Evolutionary conservation across 92 coral and sea anemone species (phyloP), one percentile per base, ranked within the genome.

Genomic region (Ricordea florida): DNA sequence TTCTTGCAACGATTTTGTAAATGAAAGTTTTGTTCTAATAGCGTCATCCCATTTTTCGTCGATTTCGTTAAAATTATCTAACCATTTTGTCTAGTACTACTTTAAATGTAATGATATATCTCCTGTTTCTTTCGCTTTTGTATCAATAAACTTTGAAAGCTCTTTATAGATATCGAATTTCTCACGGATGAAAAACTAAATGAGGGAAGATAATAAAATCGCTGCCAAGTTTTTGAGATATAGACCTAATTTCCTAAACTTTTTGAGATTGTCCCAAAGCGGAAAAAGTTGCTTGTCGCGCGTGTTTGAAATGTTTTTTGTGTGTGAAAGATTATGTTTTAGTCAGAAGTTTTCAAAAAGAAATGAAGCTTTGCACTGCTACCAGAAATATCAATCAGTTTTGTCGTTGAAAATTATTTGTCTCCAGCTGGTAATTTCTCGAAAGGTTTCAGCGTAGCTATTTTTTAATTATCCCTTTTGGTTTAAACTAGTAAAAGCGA

Each of bases 41-140:
- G 77, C 27, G 20, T 28, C 62, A 35, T 41, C 38, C 65, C 17
- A 44, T 17, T 31, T 24, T 45, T 37, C 28, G 34, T 26, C 43
- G 40, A 49, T 29, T 69, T 70, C 42, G 40, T 40, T 32, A 38
- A 38, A 52, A 55, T 70, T 70, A 27, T 70, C 28, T 40, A 38
- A 70, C 66, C 77, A 70, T 70, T 70, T 70, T 70, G 76, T 70
- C 20, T 20, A 31, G 41, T 55, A 20, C 56, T 11, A 51, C 42
- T 70, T 57, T 20, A 53, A 53, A 29, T 27, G 53, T 70, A 70
- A 70, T 55, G 45, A 55, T 40, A 37, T 56, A 55, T 70, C 56
- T 70, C 66, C 77, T 70, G 40, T 70, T 40, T 6, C 27, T 65
- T 57, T 37, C 15, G 51, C 21, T 52, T 52, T 34, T 35, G 64